Evolutionary conservation across 2,113 vertebrate species (phyloP).

Genomic region (Oryctolagus cuniculus): DNA sequence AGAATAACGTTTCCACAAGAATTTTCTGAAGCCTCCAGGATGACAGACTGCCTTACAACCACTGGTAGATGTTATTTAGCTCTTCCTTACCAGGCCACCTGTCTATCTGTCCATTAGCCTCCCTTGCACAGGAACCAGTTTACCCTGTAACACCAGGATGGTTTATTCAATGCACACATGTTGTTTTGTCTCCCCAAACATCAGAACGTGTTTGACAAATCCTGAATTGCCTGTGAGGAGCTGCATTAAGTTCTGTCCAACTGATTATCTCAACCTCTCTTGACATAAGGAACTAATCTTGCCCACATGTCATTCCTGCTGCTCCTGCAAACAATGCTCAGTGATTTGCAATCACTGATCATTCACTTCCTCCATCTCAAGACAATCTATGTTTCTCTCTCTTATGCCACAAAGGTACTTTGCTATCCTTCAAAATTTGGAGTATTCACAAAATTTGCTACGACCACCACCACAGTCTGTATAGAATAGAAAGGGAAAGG

Average conservation of each 20-base stretch:
- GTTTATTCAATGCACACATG: background rate
- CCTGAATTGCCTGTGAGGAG: background rate
- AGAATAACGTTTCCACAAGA: background rate
- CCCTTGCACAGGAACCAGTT: background rate
- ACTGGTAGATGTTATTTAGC: conserved; percentile 17
- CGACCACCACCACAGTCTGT: background rate
- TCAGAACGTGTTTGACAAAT: conserved; percentile 1
- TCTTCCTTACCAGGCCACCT: background rate
- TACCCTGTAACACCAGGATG: background rate
- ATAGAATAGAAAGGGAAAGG: background rate
- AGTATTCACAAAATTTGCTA: background rate
- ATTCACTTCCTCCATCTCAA: background rate
- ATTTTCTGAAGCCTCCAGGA: conserved; percentile 34
- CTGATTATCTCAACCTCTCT: background rate
- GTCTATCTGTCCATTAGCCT: background rate
- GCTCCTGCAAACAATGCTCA: background rate
- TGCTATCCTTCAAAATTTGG: background rate
- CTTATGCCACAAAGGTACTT: conserved; percentile 22
- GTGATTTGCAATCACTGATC: conserved; percentile 51
- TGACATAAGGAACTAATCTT: background rate
- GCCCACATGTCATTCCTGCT: background rate
- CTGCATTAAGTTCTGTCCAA: background rate
- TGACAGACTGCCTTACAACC: conserved; percentile 28
- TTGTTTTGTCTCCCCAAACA: background rate
- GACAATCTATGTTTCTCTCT: background rate